A percentile compares a stretch with the other conserved stretches of the same genome.
phyloP scores from a whole-genome alignment of 2,113 vertebrate genomes.

The Sphaerodactylus townsendi region DNA sequence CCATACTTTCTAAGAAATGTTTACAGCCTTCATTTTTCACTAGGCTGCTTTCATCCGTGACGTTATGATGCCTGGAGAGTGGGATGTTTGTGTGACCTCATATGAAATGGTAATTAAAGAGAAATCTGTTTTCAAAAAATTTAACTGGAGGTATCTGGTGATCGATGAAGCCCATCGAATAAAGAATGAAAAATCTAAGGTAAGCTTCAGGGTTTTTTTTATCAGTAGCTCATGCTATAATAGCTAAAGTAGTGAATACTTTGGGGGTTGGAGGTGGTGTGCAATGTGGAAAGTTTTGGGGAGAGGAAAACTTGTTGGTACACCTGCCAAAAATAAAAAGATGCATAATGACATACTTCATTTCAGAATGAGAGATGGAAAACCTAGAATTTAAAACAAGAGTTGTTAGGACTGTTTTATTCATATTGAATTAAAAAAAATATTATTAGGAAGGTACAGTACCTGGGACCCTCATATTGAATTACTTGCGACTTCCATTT shows the following conservation, averaged over 20 bases:
- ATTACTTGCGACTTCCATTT: background rate
- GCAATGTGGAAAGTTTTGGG: background rate
- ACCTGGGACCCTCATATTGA: background rate
- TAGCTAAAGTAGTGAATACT: background rate
- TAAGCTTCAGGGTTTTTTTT: slow-evolving; percentile 55
- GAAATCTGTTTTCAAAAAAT: slow-evolving; percentile 91
- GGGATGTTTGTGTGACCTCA: slow-evolving; percentile 91
- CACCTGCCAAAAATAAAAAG: background rate
- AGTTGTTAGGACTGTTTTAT: background rate
- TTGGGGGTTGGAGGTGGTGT: background rate
- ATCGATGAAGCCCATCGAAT: slow-evolving; percentile 92
- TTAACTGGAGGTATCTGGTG: slow-evolving; percentile 90
- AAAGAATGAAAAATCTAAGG: slow-evolving; percentile 94
- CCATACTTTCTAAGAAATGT: background rate
- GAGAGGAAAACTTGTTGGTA: background rate
- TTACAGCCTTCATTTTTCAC: slow-evolving; percentile 43
- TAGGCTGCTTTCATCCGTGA: slow-evolving; percentile 90
- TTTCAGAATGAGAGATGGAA: background rate
- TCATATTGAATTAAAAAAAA: background rate
- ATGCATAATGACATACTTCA: background rate
- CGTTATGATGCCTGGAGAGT: slow-evolving; percentile 91
- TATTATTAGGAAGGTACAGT: background rate
- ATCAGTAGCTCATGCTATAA: background rate
- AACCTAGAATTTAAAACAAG: background rate
- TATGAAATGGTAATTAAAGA: slow-evolving; percentile 93